Evolutionary conservation across 2,888 invertebrate genomes (phyloP).

Genomic region (Ecliptopera silaceata): DNA sequence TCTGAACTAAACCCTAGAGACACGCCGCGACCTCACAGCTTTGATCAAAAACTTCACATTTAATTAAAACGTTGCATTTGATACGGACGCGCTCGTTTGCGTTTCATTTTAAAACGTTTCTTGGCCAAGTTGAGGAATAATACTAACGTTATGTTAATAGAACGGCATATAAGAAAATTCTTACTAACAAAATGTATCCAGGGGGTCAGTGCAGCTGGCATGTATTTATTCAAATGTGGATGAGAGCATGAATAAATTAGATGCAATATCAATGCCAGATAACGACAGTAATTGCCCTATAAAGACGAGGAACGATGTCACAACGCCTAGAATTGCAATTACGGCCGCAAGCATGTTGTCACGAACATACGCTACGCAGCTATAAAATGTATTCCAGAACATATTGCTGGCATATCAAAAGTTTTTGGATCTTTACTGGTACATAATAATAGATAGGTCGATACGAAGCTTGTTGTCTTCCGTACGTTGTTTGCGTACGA

Average conservation of each 20-base stretch:
- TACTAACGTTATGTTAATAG: slow-evolving; percentile 55
- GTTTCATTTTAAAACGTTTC: slow-evolving; percentile 43
- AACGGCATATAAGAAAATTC: slow-evolving; percentile 47
- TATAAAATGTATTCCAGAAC: slow-evolving; percentile 64
- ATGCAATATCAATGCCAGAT: slow-evolving; percentile 82
- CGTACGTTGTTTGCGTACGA: slow-evolving; percentile 6
- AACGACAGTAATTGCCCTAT: slow-evolving; percentile 79
- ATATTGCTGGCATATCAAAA: slow-evolving; percentile 64
- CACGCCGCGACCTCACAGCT: slow-evolving; percentile 27
- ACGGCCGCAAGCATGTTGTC: slow-evolving; percentile 69
- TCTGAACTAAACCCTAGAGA: slow-evolving; percentile 46
- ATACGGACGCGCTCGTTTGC: slow-evolving; percentile 39
- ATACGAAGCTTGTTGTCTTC: slow-evolving; percentile 39
- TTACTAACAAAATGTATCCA: slow-evolving; percentile 45
- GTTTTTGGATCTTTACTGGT: slow-evolving; percentile 45
- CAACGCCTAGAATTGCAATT: slow-evolving; percentile 76
- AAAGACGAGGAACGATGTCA: slow-evolving; percentile 78
- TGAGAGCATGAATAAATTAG: slow-evolving; percentile 72
- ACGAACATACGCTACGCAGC: slow-evolving; percentile 59
- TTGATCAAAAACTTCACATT: slow-evolving; percentile 41
- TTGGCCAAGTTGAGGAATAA: slow-evolving; percentile 47
- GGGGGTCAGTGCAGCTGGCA: slow-evolving; percentile 63
- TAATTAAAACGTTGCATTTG: slow-evolving; percentile 46
- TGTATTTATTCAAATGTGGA: slow-evolving; percentile 70
- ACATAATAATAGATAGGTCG: slow-evolving; percentile 16